Percentiles rank a stretch among this genome's conserved stretches.
Conservation (phyloP, 1,140 invertebrate species). For the Zaprionus africanus region DNA sequence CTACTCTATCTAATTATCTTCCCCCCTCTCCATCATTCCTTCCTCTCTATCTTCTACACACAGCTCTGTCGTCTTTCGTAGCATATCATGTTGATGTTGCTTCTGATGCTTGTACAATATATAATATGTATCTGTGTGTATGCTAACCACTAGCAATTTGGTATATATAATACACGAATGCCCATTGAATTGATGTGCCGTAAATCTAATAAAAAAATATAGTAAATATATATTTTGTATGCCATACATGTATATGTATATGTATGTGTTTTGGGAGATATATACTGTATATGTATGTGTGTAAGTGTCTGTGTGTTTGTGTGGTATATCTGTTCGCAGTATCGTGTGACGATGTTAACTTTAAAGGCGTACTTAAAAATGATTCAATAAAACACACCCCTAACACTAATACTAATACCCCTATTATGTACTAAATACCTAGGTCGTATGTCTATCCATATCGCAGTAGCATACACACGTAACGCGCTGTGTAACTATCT, state of each 20-base stretch:
- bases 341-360: slow-evolving; percentile 45
- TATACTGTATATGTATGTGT: slow-evolving; percentile 21
- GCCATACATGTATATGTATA: slow-evolving; percentile 16
- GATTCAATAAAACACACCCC: slow-evolving; percentile 38
- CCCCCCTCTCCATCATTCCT: neutral
- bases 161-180: slow-evolving; percentile 52
- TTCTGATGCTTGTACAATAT: slow-evolving; percentile 7
- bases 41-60: neutral
- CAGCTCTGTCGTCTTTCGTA: neutral
- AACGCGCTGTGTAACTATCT: neutral
- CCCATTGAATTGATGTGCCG: slow-evolving; percentile 29
- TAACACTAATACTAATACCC: slow-evolving; percentile 30
- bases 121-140: slow-evolving; percentile 15
- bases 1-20: neutral
- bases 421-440: slow-evolving; percentile 17
- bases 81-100: neutral
- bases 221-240: slow-evolving; percentile 13
- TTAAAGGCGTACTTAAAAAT: slow-evolving; percentile 42
- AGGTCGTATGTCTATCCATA: slow-evolving; percentile 11
- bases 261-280: slow-evolving; percentile 10
- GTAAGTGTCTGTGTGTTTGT: slow-evolving; percentile 3
- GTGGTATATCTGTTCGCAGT: slow-evolving; percentile 37
- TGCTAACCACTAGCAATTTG: slow-evolving; percentile 38
- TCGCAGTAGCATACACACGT: slow-evolving; percentile 2
- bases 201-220: slow-evolving; percentile 48